Evolutionary conservation across 2,113 vertebrate genomes (phyloP), one percentile per base, ranked within the genome.

Genomic region (Lampris megalopsis): DNA sequence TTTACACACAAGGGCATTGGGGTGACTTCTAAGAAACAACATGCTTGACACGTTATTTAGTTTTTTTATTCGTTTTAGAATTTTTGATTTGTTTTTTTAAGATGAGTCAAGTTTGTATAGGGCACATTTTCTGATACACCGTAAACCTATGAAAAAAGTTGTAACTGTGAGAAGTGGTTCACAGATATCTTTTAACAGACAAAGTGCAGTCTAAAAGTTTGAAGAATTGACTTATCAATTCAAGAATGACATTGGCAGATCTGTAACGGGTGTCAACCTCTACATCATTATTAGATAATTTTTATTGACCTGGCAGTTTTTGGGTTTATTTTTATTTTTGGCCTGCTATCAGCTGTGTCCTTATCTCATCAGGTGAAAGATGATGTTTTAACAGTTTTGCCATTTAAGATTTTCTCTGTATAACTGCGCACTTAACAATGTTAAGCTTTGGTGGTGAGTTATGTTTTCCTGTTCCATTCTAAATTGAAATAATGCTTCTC

Each of bases 401-500:
- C 38, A 45, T 60, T 56, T 84, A 72, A 0, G 24, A 45, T 73
- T 52, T 50, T 54, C 6, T 38, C 36, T 50, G 1, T 36, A 38
- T 63, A 63, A 63, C 62, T 52, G 9, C 61, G 38, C 11, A 66
- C 58, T 7, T 37, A 65, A 68, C n/a, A 6, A 6, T 50, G 54
- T 52, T 64, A 56, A 4, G 9, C 42, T 56, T 71, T 6, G 24
- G 50, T 4, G 24, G 1, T 6, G 24, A 24, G 24, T 24, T 24
- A 24, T 40, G 52, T 68, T 37, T 56, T 2, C 2, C 5, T 8
- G 56, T 43, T 63, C 60, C 71, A 8, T 68, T 59, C 67, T 3
- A 0, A 71, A 66, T 36, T 11, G 41, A 68, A 71, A 24, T 81
- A 77, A 79, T 11, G 1, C 38, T 52, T 35, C 9, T 9, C 65